Evolutionary conservation across 2,888 invertebrate species (phyloP).

Genomic region (Seladonia tumulorum): DNA sequence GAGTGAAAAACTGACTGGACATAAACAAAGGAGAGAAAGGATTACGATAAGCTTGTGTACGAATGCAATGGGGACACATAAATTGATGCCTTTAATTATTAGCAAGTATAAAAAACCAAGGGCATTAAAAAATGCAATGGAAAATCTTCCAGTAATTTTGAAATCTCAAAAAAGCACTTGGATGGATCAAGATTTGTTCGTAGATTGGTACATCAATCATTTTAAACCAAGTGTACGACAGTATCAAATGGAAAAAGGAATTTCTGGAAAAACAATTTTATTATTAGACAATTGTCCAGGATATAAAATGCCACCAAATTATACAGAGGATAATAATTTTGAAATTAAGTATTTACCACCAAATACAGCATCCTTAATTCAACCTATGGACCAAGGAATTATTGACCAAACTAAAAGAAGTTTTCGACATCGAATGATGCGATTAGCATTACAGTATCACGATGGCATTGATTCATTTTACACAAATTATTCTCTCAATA

Average conservation of each 20-base stretch:
- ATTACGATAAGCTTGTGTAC: neutral
- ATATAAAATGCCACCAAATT: no score
- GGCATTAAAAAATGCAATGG: no score
- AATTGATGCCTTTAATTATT: conserved; percentile 2
- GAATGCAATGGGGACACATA: neutral
- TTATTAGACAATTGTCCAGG: neutral
- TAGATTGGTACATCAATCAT: conserved; percentile 6
- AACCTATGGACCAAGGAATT: conserved; percentile 2
- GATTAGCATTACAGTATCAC: neutral
- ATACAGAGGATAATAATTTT: no score
- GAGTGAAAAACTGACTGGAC: neutral
- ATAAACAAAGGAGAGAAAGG: neutral
- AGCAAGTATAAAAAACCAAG: neutral
- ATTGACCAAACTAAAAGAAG: neutral
- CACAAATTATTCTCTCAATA: neutral
- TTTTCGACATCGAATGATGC: neutral
- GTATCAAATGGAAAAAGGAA: neutral
- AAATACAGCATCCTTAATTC: neutral
- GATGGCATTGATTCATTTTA: neutral
- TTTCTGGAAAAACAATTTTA: conserved; percentile 6
- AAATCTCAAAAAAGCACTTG: neutral
- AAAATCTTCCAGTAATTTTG: neutral
- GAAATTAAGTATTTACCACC: neutral
- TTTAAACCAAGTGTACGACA: neutral
- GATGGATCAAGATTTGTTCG: neutral